These are phyloP conservation scores for Galbula dea DNA, from an alignment of 2,113 vertebrate species.

Conservation along the genomic window DNA sequence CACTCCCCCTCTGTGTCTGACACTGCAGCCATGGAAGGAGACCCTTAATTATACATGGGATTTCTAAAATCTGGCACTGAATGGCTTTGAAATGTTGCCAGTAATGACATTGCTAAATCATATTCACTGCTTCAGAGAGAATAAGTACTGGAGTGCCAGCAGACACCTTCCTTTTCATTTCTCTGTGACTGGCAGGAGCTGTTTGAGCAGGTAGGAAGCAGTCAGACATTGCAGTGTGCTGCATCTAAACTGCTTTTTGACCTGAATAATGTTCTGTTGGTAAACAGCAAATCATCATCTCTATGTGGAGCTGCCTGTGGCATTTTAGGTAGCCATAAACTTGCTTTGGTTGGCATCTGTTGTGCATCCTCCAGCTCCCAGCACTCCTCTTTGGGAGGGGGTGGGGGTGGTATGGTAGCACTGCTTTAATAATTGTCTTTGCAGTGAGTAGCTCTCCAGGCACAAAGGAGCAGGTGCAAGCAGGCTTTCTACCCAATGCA, in stretches of 20 bases:
- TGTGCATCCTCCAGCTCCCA: not conserved
- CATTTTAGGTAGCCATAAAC: not conserved
- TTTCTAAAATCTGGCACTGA: not conserved
- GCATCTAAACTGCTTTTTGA: not conserved
- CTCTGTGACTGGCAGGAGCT: not conserved
- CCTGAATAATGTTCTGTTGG: not conserved
- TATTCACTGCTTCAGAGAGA: constrained; percentile 4
- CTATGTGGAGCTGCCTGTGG: not conserved
- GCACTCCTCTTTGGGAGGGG: not conserved
- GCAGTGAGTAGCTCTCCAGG: not conserved
- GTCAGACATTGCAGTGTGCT: not conserved
- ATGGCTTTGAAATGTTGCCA: constrained; percentile 13
- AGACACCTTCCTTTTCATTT: not conserved
- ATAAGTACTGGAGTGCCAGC: not conserved
- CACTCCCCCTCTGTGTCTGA: not conserved
- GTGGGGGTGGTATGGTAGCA: not conserved
- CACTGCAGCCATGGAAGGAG: not conserved
- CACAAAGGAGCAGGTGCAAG: not conserved
- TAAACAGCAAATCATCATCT: not conserved
- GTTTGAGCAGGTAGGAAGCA: not conserved
- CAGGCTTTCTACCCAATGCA: not conserved
- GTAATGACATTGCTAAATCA: constrained; percentile 13
- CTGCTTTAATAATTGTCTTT: not conserved
- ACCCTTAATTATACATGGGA: not conserved
- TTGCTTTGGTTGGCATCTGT: not conserved